phyloP scores from a whole-genome alignment of 2,888 invertebrate species.

The Zaprionus lineosus region DNA sequence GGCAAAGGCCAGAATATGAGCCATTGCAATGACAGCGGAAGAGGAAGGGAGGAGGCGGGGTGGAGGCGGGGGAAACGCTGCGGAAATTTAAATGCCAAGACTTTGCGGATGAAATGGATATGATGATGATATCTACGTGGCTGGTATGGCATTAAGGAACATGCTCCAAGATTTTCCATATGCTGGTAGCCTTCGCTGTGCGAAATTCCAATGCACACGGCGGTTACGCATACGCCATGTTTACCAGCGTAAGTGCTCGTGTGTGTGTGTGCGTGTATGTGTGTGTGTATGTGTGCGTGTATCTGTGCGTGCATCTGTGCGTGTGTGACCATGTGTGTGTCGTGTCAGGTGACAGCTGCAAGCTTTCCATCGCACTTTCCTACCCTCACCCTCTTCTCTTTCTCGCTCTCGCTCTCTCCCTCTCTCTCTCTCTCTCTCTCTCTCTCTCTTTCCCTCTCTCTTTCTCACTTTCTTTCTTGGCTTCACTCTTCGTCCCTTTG shows the following conservation, averaged over 20 bases:
- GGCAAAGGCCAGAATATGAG: conserved; percentile 2
- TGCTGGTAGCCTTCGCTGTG: conserved; percentile 1
- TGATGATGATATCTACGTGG: conserved; percentile 38
- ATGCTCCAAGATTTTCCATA: conserved; percentile 12
- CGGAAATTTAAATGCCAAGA: conserved; percentile 74
- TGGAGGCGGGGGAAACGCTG: conserved; percentile 7
- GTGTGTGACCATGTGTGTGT: too few relatives aligned
- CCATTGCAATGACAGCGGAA: not conserved
- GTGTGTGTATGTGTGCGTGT: not conserved
- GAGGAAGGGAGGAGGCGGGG: not conserved
- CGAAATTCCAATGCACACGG: conserved; percentile 46
- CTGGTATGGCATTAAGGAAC: conserved; percentile 29
- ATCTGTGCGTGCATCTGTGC: not conserved
- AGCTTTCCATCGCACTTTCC: too few relatives aligned
- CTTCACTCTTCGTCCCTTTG: not conserved
- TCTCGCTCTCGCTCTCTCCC: not conserved
- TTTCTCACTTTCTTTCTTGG: not conserved
- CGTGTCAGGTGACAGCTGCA: conserved; percentile 46
- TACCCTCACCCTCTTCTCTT: too few relatives aligned
- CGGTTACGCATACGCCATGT: conserved; percentile 41
- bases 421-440: not conserved
- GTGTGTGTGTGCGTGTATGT: conserved; percentile 22
- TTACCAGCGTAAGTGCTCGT: too few relatives aligned
- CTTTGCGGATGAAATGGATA: conserved; percentile 37
- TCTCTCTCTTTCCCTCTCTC: conserved; percentile 1